A percentile compares a stretch with the other conserved stretches of the same genome.
Evolutionary conservation across 2,888 invertebrate species (phyloP).

Genomic region (Lycaena phlaeas): DNA sequence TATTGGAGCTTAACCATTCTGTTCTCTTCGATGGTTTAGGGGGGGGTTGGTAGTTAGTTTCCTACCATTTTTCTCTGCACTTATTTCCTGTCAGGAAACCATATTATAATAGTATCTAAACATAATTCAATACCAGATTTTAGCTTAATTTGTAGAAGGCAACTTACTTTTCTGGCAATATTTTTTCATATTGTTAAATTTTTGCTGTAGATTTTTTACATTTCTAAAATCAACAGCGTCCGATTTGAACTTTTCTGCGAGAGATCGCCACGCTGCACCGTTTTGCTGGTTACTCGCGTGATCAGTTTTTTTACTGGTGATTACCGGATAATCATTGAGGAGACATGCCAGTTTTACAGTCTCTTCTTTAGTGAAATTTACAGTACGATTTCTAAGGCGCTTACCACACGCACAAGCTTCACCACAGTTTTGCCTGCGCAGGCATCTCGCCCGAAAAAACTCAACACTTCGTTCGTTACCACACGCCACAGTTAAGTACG

Average conservation of each 20-base stretch:
- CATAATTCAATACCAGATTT: too few species aligned
- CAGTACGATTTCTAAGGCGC: too few species aligned
- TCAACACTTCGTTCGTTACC: too few species aligned
- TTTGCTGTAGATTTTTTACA: slow-evolving; percentile 12
- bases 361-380: slow-evolving; percentile 3
- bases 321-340: slow-evolving; percentile 4
- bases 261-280: slow-evolving; percentile 9
- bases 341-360: not conserved
- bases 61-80: slow-evolving; percentile 1
- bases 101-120: not conserved
- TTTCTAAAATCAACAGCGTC: slow-evolving; percentile 6
- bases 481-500: too few species aligned
- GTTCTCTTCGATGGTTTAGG: slow-evolving; percentile 7
- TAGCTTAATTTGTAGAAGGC: too few species aligned
- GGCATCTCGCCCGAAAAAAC: too few species aligned
- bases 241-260: slow-evolving; percentile 12
- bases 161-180: slow-evolving; percentile 12
- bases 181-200: slow-evolving; percentile 14
- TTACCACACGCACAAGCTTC: too few species aligned
- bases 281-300: slow-evolving; percentile 11
- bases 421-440: too few species aligned
- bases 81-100: slow-evolving; percentile 1
- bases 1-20: slow-evolving; percentile 5
- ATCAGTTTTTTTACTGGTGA: slow-evolving; percentile 13
- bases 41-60: slow-evolving; percentile 3